Evolutionary conservation across 1,140 invertebrate species (phyloP), one percentile per base, ranked within the genome.

Genomic region (Parapsyche elsis): DNA sequence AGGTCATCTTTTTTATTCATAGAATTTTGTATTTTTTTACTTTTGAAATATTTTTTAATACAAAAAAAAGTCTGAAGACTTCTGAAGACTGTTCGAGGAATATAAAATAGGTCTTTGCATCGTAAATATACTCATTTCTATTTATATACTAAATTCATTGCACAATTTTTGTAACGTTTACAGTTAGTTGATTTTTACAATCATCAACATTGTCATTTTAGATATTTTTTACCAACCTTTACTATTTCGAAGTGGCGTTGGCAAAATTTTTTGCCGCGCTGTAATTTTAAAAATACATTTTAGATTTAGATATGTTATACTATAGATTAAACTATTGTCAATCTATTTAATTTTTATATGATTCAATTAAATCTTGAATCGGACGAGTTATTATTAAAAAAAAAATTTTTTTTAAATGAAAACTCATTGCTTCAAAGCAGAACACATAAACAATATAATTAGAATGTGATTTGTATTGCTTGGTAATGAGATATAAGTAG

Each of bases 1-100:
- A 82, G 81, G 30, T 80, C 76, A 76, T 79, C 77, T 75, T 71
- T 82, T 79, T 83, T 78, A 83, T 83, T 78, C 71, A 83, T 83
- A 83, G 81, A 83, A 79, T 83, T 83, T 83, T 83, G 81, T 83
- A 83, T 83, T 83, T 83, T 83, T 83, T 83, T 83, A 83, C 81
- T 70, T 83, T 83, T 67, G 67, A 81, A 64, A 78, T 70, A 80
- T 80, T 80, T 82, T 75, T 83, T 83, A 83, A 79, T 76, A 83
- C 79, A 83, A 83, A 82, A 81, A 81, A 78, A 74, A 80, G 81
- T 83, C 81, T 83, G 81, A 83, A 79, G 75, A 75, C 77, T 78
- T 79, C 81, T 80, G 71, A 83, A 83, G 79, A 83, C 81, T 83
- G 81, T 82, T 80, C 64, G 76, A 71, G 23, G 30, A 80, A 82